Evolutionary conservation across 2,797 vertebrate genomes (phyloP).

Genomic region (Lerista edwardsae): DNA sequence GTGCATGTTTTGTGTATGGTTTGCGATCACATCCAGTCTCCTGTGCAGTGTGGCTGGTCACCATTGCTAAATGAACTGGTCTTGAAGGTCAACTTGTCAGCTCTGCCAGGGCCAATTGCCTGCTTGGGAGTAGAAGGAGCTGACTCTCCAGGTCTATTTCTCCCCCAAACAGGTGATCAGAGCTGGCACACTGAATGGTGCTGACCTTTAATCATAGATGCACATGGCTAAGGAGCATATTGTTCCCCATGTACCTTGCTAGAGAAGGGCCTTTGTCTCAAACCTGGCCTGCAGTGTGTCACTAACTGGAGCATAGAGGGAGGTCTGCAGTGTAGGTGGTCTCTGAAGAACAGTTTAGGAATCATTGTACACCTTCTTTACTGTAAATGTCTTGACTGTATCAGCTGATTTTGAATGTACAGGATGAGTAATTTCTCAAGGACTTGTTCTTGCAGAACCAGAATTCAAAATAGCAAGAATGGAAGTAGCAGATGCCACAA

Average conservation of each 20-base stretch:
- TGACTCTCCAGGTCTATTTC: background rate
- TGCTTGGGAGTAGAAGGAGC: no score
- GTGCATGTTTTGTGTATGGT: background rate
- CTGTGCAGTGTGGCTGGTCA: background rate
- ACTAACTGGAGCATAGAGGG: no score
- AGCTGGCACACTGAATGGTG: no score
- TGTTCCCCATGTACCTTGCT: background rate
- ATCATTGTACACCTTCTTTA: no score
- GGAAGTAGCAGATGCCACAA: accelerated
- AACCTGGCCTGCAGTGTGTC: background rate
- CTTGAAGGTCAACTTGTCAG: no score
- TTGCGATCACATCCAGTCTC: background rate
- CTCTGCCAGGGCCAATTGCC: background rate
- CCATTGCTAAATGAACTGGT: background rate
- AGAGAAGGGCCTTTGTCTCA: background rate
- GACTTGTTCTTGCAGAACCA: background rate
- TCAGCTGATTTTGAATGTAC: background rate
- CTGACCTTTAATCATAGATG: background rate
- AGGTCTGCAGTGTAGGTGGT: background rate
- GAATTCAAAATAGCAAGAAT: background rate
- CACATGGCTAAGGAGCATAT: background rate
- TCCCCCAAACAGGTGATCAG: background rate
- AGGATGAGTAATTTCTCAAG: accelerated
- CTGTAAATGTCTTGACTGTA: background rate
- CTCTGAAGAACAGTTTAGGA: background rate